Evolutionary conservation across 2,113 vertebrate genomes (phyloP).

Genomic region (Polypterus senegalus): DNA sequence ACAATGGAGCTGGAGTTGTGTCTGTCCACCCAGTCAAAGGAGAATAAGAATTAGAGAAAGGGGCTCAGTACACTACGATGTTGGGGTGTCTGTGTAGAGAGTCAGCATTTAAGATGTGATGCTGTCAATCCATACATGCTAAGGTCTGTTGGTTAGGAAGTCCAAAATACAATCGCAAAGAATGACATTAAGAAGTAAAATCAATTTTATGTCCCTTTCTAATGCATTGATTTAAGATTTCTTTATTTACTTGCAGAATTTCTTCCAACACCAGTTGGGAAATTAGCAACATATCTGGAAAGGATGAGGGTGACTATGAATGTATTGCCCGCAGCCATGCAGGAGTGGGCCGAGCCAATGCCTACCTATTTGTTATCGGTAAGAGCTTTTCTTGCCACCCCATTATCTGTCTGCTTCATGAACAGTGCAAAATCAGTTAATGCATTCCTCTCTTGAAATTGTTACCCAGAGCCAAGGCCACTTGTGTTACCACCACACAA

Average conservation of each 20-base stretch:
- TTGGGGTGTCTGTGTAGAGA: no score
- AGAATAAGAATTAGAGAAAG: neutral
- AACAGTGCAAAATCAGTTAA: neutral
- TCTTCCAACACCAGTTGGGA: constrained; percentile 69
- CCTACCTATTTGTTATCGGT: constrained; percentile 68
- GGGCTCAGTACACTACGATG: no score
- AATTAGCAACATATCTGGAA: constrained; percentile 50
- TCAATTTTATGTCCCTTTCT: no score
- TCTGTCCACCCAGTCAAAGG: no score
- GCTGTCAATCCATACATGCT: no score
- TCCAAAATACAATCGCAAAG: no score
- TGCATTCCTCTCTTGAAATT: no score
- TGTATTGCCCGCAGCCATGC: constrained; percentile 61
- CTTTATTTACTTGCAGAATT: constrained; percentile 38
- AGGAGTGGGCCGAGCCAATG: constrained; percentile 49
- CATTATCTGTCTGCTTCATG: neutral
- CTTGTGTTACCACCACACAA: constrained; percentile 48
- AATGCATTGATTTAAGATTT: neutral
- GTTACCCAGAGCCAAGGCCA: constrained; percentile 57
- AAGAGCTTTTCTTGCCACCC: constrained; percentile 3
- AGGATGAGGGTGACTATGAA: constrained; percentile 67
- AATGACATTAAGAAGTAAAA: no score
- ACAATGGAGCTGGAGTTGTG: no score
- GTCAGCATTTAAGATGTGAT: no score
- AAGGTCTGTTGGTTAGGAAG: no score